Evolutionary conservation across 2,113 vertebrate species (phyloP).

Genomic region (Cottus gobio): DNA sequence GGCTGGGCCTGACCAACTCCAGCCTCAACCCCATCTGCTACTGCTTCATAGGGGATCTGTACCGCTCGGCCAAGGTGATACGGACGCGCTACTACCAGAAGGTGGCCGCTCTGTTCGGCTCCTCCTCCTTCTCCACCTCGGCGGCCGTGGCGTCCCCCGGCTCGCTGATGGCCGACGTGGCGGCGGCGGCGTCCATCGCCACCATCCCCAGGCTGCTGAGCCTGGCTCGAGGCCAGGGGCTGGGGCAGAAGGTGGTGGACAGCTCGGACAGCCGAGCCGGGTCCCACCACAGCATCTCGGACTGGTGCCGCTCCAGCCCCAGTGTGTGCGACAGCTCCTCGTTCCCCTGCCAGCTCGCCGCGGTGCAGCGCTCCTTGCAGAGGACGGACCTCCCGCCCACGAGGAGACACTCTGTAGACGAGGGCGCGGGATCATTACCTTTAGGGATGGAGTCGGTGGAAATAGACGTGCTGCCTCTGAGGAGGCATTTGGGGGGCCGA

Average conservation of each 20-base stretch:
- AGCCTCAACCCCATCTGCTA: slow-evolving; percentile 95
- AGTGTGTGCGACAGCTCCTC: slow-evolving; percentile 63
- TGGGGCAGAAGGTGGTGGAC: slow-evolving; percentile 56
- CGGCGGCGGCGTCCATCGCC: slow-evolving; percentile 54
- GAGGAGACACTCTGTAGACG: slow-evolving; percentile 68
- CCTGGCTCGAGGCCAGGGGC: slow-evolving; percentile 44
- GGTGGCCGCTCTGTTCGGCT: slow-evolving; percentile 85
- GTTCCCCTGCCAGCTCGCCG: slow-evolving; percentile 67
- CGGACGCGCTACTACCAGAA: slow-evolving; percentile 89
- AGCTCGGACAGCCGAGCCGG: slow-evolving; percentile 42
- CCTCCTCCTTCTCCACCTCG: slow-evolving; percentile 76
- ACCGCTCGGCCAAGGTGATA: slow-evolving; percentile 89
- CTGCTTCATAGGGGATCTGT: slow-evolving; percentile 90
- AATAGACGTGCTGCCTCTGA: slow-evolving; percentile 51
- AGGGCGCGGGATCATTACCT: slow-evolving; percentile 42
- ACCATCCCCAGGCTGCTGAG: slow-evolving; percentile 62
- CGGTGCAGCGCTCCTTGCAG: slow-evolving; percentile 40
- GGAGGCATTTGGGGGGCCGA: slow-evolving; percentile 68
- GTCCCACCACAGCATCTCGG: slow-evolving; percentile 69
- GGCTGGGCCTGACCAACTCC: slow-evolving; percentile 94
- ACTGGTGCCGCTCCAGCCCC: slow-evolving; percentile 68
- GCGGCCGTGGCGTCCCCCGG: slow-evolving; percentile 29
- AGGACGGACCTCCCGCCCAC: slow-evolving; percentile 34
- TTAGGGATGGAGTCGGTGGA: slow-evolving; percentile 49
- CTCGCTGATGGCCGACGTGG: slow-evolving; percentile 28